Percentiles rank a stretch among this genome's conserved stretches.
phyloP scores from a whole-genome alignment of 1,140 invertebrate species.

The Rhopalosiphum padi region DNA sequence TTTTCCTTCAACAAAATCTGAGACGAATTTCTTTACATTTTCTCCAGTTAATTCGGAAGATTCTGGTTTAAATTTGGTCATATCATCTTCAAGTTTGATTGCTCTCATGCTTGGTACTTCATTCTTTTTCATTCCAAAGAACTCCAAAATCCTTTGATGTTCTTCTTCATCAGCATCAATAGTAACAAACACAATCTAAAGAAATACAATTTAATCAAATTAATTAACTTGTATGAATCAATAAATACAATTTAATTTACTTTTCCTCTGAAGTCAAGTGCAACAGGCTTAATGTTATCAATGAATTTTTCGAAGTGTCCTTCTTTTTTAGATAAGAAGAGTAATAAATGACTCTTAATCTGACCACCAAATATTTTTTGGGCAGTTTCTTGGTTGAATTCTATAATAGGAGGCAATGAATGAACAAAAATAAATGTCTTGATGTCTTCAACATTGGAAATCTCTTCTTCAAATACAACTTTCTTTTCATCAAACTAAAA shows the following conservation, averaged over 20 bases:
- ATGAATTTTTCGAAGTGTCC: constrained; percentile 82
- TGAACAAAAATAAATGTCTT: constrained; percentile 86
- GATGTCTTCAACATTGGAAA: constrained; percentile 72
- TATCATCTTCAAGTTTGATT: constrained; percentile 95
- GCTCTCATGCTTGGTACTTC: constrained; percentile 92
- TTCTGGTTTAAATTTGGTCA: constrained; percentile 97
- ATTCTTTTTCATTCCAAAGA: constrained; percentile 96
- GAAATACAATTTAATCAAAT: constrained; percentile 58
- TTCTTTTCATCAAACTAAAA: constrained; percentile 92
- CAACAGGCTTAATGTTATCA: constrained; percentile 78
- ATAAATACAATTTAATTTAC: constrained; percentile 65
- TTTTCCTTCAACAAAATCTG: constrained; percentile 88
- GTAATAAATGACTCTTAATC: constrained; percentile 93
- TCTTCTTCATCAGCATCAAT: constrained; percentile 96
- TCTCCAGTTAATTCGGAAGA: constrained; percentile 78
- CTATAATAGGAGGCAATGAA: constrained; percentile 90
- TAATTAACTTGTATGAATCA: background rate
- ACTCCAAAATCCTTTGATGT: constrained; percentile 96
- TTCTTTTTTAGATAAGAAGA: constrained; percentile 92
- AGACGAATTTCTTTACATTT: constrained; percentile 83
- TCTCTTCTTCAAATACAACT: constrained; percentile 78
- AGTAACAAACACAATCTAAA: constrained; percentile 87
- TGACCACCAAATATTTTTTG: constrained; percentile 98
- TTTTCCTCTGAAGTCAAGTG: constrained; percentile 88
- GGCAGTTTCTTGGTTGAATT: constrained; percentile 98